These are phyloP conservation scores for Sphecodes monilicornis DNA, from an alignment of 2,888 invertebrate species.

Conservation along the genomic window DNA sequence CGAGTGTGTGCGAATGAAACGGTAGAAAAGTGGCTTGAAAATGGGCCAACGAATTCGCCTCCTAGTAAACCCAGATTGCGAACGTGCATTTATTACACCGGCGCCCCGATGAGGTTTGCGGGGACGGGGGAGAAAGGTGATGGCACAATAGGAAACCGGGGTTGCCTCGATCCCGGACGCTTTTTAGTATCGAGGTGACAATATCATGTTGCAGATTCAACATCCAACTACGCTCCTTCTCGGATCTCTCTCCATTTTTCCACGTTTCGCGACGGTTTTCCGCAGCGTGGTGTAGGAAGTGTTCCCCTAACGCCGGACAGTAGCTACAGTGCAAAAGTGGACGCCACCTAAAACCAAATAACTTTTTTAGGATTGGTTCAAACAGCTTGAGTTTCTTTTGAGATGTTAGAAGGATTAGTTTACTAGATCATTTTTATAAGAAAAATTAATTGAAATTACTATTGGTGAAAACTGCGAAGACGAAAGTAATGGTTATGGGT, in stretches of 20 bases:
- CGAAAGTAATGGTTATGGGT: too few relatives aligned
- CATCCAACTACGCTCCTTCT: constrained; percentile 23
- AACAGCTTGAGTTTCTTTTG: too few relatives aligned
- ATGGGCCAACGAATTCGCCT: constrained; percentile 78
- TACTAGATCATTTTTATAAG: too few relatives aligned
- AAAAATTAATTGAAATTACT: too few relatives aligned
- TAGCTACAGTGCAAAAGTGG: too few relatives aligned
- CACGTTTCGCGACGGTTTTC: too few relatives aligned
- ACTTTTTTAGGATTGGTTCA: too few relatives aligned
- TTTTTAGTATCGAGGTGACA: constrained; percentile 68
- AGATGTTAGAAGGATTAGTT: too few relatives aligned
- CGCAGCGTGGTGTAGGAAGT: too few relatives aligned
- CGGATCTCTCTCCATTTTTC: not conserved
- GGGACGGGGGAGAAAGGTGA: constrained; percentile 21
- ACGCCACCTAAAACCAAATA: too few relatives aligned
- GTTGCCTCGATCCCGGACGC: constrained; percentile 56
- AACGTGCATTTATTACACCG: constrained; percentile 71
- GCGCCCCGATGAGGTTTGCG: constrained; percentile 16
- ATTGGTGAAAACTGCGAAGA: too few relatives aligned
- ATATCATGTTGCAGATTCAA: constrained; percentile 49
- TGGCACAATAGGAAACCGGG: constrained; percentile 56
- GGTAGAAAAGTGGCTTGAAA: constrained; percentile 78
- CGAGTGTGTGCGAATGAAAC: constrained; percentile 64
- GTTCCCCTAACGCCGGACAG: too few relatives aligned
- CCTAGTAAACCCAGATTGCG: constrained; percentile 79